Evolutionary conservation across 2,888 invertebrate species (phyloP), one percentile per base, ranked within the genome.

Genomic region (Monopis laevigella): DNA sequence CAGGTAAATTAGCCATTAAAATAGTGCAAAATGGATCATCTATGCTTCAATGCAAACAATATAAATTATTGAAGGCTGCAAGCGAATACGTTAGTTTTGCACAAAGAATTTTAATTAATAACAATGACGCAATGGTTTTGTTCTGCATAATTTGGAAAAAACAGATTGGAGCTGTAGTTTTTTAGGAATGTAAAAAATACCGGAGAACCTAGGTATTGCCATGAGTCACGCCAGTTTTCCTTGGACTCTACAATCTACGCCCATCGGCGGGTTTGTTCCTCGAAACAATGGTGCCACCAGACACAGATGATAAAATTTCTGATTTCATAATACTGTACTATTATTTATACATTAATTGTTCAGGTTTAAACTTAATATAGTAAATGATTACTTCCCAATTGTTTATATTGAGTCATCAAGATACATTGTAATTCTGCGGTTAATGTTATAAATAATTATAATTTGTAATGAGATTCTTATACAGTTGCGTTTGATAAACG

Each of bases 101-200:
- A 21, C 48, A 44, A 51, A 49, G 64, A 65, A 66, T 70, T 53
- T 62, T 62, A 66, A 71, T 66, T 58, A 58, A 21, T 21, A 21
- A n/a, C n/a, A n/a, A 51, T 69, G 66, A 71, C 65, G 70, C 64
- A 68, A 66, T 62, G 61, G 64, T 62, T 65, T 68, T 59, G 55
- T 56, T 47, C 58, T 52, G 48, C 50, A 54, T 60, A 65, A 62
- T 69, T 62, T 62, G 60, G 62, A 57, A 7, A 7, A 5, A 8
- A 21, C 24, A 21, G 8, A 21, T 8, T 5, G 6, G 5, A 21
- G 24, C 5, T 8, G 5, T 21, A 7, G 24, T 21, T 8, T 21
- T 21, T 21, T 5, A 5, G 8, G 8, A 40, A 8, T 8, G 24
- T 21, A 17, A 19, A 40, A 36, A 35, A 13, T 14, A 5, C 21